A percentile compares a stretch with the other conserved stretches of the same genome.
Conservation (phyloP, 1,140 invertebrate genomes). For the Drosophila dunni region DNA sequence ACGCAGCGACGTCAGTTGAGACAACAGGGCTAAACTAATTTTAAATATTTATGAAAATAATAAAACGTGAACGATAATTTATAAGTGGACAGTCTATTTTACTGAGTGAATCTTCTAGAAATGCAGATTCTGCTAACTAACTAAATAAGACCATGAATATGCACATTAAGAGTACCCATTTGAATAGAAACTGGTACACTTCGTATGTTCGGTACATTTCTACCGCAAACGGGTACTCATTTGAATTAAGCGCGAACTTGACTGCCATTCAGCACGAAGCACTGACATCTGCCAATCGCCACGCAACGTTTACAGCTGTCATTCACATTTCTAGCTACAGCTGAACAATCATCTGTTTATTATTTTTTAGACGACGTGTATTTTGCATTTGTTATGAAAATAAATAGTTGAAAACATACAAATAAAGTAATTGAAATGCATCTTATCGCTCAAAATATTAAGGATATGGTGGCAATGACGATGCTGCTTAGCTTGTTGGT, state of each 20-base stretch:
- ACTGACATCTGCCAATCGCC: slow-evolving; percentile 17
- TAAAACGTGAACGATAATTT: slow-evolving; percentile 35
- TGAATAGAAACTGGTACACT: too few relatives aligned
- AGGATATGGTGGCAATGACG: not conserved
- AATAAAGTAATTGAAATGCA: slow-evolving; percentile 22
- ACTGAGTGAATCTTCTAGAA: too few relatives aligned
- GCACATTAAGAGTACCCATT: too few relatives aligned
- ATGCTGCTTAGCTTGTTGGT: slow-evolving; percentile 40
- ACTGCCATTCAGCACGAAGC: not conserved
- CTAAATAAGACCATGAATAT: too few relatives aligned
- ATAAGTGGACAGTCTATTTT: not conserved
- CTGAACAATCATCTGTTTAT: slow-evolving; percentile 46
- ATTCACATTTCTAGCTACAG: slow-evolving; percentile 24
- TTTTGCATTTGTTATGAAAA: slow-evolving; percentile 43
- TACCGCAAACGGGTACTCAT: too few relatives aligned
- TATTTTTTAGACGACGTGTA: slow-evolving; percentile 69
- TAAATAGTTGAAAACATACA: slow-evolving; percentile 15
- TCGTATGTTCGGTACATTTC: too few relatives aligned
- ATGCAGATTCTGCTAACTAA: too few relatives aligned
- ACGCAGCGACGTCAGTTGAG: slow-evolving; percentile 16
- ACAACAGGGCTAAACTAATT: slow-evolving; percentile 22
- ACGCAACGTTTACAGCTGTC: not conserved
- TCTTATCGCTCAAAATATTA: not conserved
- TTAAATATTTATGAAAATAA: slow-evolving; percentile 58
- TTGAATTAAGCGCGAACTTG: too few relatives aligned